These are phyloP conservation scores for Poecile montanus DNA, from an alignment of 2,797 vertebrate genomes.

Conservation along the genomic window DNA sequence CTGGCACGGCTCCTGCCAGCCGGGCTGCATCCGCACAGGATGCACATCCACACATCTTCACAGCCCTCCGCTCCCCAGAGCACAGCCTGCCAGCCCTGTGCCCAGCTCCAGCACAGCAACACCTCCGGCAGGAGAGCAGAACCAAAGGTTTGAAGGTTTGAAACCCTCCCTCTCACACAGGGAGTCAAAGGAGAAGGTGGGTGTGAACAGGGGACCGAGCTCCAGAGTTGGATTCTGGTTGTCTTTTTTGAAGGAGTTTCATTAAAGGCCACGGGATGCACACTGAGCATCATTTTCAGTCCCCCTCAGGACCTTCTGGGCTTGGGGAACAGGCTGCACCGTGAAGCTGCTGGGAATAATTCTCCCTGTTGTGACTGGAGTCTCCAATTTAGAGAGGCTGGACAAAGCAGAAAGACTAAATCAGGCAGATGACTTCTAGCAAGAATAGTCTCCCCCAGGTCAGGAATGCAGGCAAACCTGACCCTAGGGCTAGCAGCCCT, in stretches of 20 bases:
- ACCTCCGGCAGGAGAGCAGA: not conserved
- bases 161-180: not conserved
- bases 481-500: constrained; percentile 34
- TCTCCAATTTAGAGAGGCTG: not conserved
- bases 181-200: not conserved
- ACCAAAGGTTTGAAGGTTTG: not conserved
- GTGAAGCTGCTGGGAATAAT: not conserved
- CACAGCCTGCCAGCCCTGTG: fast-evolving
- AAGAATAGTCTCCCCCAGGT: constrained; percentile 11
- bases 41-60: too few relatives aligned
- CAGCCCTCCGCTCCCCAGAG: too few relatives aligned
- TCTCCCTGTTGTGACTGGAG: not conserved
- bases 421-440: not conserved
- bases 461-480: constrained; percentile 57
- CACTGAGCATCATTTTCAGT: not conserved
- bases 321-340: not conserved
- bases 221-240: not conserved
- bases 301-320: not conserved
- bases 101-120: fast-evolving
- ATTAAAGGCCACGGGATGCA: not conserved
- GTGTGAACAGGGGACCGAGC: not conserved
- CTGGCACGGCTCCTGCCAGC: not conserved
- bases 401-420: not conserved
- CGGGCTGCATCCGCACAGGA: not conserved
- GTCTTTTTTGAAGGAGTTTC: not conserved